A percentile compares a stretch with the other conserved stretches of the same genome.
Conservation (phyloP, 2,113 vertebrate genomes). For the Bubo scandiacus region DNA sequence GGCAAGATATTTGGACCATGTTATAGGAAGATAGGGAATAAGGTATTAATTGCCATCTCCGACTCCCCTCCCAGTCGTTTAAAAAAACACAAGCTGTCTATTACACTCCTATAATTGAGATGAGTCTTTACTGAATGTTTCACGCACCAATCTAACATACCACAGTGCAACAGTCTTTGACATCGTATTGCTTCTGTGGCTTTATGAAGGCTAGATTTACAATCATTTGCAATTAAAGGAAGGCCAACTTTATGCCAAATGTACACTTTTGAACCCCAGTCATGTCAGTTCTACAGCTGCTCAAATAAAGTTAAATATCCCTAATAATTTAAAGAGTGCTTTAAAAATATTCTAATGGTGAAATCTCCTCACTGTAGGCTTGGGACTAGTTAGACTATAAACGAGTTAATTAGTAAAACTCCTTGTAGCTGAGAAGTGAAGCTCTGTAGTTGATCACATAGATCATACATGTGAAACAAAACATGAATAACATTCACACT, state of each 20-base stretch:
- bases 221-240: conserved; percentile 34
- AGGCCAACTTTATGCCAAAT: background rate
- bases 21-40: background rate
- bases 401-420: background rate
- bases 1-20: background rate
- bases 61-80: background rate
- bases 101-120: background rate
- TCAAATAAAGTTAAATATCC: conserved; percentile 42
- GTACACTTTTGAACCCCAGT: background rate
- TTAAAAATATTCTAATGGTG: background rate
- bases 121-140: background rate
- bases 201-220: conserved; percentile 13
- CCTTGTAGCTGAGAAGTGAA: background rate
- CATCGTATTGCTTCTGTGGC: background rate
- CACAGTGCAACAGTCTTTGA: conserved; percentile 10
- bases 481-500: background rate
- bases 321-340: conserved; percentile 42
- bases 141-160: background rate
- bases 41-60: background rate
- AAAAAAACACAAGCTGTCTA: background rate
- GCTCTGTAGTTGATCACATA: background rate
- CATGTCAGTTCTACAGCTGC: conserved; percentile 22
- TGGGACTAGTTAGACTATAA: conserved; percentile 22
- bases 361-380: conserved; percentile 9
- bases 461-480: background rate